Evolutionary conservation across 2,888 invertebrate species (phyloP), one percentile per base, ranked within the genome.

Genomic region (Pristionchus exspectatus): DNA sequence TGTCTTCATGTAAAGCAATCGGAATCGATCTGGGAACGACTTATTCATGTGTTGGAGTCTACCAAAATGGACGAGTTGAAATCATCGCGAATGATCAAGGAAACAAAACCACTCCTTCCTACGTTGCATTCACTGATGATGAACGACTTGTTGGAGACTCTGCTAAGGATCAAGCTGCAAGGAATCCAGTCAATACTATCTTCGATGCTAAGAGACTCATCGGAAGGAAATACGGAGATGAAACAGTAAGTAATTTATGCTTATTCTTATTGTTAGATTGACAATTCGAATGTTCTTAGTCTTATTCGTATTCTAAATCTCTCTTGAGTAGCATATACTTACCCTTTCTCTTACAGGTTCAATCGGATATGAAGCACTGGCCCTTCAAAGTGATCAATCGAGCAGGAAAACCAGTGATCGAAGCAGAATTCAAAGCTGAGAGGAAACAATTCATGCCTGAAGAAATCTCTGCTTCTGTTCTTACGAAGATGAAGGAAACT

Each of bases 141-240:
- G 96, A 96, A 92, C 94, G 96, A 85, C 94, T 96, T 33, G 95
- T 96, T 81, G 96, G 96, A 63, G 96, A 96, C 94, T 95, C 96
- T 24, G 96, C 96, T 27, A 96, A 96, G 93, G 95, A 95, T 91
- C 95, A 95, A 92, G 95, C 95, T n/a, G 96, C 96, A 63, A 54
- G 95, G 95, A 95, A 95, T 91, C 95, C 95, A 33, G 91, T 87
- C 63, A 96, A 96, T 92, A 95, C 95, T 21, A 94, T 95, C 5
- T 95, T 95, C 92, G 95, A 94, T 94, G 97, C 97, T 59, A 97
- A 97, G 95, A 96, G 98, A 90, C 96, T 97, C 87, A 97, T 98
- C 92, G 98, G 97, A 4, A 96, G 97, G 90, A 96, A 96, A 93
- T 97, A 96, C 95, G 97, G 97, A 92, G 98, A 98, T 9, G 33